A percentile compares a stretch with the other conserved stretches of the same genome.
These are phyloP conservation scores for Frankliniella fusca DNA, from an alignment of 2,888 invertebrate genomes.

Conservation along the genomic window DNA sequence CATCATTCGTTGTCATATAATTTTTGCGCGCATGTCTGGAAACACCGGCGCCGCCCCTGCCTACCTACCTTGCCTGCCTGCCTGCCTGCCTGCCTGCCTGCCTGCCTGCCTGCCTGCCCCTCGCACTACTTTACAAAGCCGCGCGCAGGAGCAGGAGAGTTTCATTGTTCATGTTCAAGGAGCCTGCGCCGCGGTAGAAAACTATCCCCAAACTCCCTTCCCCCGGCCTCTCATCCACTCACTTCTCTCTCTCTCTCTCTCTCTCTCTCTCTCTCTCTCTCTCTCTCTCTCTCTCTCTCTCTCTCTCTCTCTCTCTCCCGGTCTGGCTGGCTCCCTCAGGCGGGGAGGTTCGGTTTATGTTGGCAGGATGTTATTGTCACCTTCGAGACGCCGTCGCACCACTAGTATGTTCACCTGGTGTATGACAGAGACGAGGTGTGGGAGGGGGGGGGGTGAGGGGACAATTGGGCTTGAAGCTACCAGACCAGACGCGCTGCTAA, in stretches of 20 bases:
- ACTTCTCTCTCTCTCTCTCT: no score
- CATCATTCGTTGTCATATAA: no score
- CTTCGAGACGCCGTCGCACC: neutral
- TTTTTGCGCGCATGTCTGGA: no score
- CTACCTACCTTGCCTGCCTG: no score
- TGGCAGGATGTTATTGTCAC: neutral
- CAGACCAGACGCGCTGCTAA: neutral
- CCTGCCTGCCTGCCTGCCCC: neutral
- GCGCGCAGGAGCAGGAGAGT: neutral
- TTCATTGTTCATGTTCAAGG: conserved; percentile 14
- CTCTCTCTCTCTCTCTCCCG: no score
- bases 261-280: neutral
- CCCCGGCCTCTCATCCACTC: neutral
- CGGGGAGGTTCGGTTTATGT: neutral
- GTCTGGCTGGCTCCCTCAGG: no score
- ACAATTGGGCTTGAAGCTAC: neutral
- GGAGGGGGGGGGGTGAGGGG: neutral
- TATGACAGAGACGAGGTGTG: no score
- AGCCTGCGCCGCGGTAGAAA: neutral
- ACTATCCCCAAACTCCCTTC: neutral
- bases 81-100: neutral
- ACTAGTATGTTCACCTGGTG: no score
- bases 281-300: neutral
- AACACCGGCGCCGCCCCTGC: neutral
- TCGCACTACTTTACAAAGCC: conserved; percentile 8